A percentile compares a stretch with the other conserved stretches of the same genome.
Conservation (phyloP, 2,113 vertebrate genomes). For the Empidonax alnorum region DNA sequence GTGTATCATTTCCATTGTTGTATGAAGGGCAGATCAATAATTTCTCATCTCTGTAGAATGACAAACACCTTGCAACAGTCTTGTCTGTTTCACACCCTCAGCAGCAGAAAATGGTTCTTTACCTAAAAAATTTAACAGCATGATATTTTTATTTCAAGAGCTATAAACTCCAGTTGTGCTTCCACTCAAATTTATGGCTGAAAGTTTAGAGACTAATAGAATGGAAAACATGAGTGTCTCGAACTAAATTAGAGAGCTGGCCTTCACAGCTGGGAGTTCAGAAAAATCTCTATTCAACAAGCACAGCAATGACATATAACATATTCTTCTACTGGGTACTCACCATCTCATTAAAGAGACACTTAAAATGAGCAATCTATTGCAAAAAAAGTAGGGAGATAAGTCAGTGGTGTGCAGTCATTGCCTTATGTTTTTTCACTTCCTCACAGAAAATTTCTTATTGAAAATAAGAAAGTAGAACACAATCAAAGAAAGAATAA, state of each 20-base stretch:
- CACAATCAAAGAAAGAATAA: neutral
- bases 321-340: neutral
- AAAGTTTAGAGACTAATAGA: conserved; percentile 54
- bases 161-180: conserved; percentile 25
- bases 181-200: conserved; percentile 39
- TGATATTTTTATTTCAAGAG: conserved; percentile 19
- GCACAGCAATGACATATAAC: neutral
- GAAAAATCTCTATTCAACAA: conserved; percentile 8
- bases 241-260: conserved; percentile 14
- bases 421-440: neutral
- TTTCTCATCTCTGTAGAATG: neutral
- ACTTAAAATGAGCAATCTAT: neutral
- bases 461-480: neutral
- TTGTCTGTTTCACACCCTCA: neutral
- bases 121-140: neutral
- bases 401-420: neutral
- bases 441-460: neutral
- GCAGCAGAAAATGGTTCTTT: conserved; percentile 28
- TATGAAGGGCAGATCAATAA: neutral
- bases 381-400: neutral
- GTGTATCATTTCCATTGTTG: neutral
- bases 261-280: neutral
- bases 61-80: neutral
- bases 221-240: conserved; percentile 35
- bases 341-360: conserved; percentile 1